phyloP scores from a whole-genome alignment of 2,797 vertebrate species.

The Myioborus melanocephalus region DNA sequence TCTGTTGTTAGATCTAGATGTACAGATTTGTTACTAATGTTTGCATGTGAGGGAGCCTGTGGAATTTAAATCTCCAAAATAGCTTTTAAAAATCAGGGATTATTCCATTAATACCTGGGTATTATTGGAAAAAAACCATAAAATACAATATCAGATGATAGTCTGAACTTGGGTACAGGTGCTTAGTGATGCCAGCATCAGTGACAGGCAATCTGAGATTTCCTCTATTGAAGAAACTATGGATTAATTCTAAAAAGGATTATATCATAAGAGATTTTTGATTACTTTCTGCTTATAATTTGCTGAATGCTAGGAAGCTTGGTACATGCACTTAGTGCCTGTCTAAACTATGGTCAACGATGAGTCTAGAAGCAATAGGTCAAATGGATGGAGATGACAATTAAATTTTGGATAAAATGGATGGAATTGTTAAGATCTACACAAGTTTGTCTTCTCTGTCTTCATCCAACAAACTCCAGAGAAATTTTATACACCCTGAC shows the following conservation, averaged over 20 bases:
- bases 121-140: background rate
- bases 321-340: background rate
- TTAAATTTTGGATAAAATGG: background rate
- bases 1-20: background rate
- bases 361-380: background rate
- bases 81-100: background rate
- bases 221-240: background rate
- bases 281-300: background rate
- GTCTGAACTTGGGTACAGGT: background rate
- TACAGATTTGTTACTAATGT: background rate
- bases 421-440: background rate
- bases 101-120: background rate
- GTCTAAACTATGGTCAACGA: background rate
- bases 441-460: background rate
- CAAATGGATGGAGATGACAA: background rate
- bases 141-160: background rate
- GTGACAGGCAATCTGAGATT: background rate
- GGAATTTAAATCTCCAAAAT: background rate
- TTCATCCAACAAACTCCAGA: background rate
- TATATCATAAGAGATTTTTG: background rate
- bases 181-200: background rate
- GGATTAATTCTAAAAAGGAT: background rate
- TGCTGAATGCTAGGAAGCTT: background rate
- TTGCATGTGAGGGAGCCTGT: background rate
- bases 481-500: background rate